Percentiles rank a stretch among this genome's conserved stretches.
Evolutionary conservation across 2,113 vertebrate genomes (phyloP).

Genomic region (Oncorhynchus clarkii): DNA sequence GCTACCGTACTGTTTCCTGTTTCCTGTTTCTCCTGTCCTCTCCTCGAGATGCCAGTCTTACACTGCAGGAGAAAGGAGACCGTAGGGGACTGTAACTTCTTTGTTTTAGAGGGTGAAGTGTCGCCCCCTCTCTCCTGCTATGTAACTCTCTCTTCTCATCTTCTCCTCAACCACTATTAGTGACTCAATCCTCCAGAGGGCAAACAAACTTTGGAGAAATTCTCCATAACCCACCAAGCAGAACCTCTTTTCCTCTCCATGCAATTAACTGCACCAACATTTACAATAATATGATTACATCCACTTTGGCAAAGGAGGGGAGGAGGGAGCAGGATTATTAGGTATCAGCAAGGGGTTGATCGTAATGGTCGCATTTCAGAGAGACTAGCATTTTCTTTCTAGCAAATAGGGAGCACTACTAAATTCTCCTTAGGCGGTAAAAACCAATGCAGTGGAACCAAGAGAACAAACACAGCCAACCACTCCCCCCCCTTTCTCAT

Average conservation of each 20-base stretch:
- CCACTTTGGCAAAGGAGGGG: slow-evolving; percentile 89
- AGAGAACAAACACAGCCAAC: slow-evolving; percentile 93
- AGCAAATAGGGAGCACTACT: slow-evolving; percentile 96
- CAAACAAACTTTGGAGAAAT: slow-evolving; percentile 95
- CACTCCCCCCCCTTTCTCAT: slow-evolving; percentile 58
- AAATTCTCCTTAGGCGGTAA: slow-evolving; percentile 99
- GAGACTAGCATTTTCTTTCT: slow-evolving; percentile 98
- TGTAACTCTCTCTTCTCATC: slow-evolving; percentile 59
- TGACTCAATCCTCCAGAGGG: slow-evolving; percentile 82
- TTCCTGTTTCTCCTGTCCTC: too few species aligned
- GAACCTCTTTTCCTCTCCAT: slow-evolving; percentile 98
- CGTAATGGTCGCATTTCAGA: slow-evolving; percentile 96
- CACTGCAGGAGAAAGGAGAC: too few species aligned
- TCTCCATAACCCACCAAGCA: slow-evolving; percentile 87
- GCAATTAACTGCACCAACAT: slow-evolving; percentile 99
- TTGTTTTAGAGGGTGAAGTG: too few species aligned
- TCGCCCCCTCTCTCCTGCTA: background rate
- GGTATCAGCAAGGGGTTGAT: slow-evolving; percentile 99
- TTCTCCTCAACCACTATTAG: slow-evolving; percentile 74
- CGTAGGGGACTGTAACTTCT: too few species aligned
- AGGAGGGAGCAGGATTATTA: slow-evolving; percentile 96
- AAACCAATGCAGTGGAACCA: slow-evolving; percentile 99
- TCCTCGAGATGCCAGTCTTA: too few species aligned
- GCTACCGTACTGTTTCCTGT: too few species aligned
- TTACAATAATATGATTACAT: slow-evolving; percentile 99